Base-by-base conservation (phyloP, 2,888 invertebrate genomes). In the Spatulosminthurus flaviceps region DNA sequence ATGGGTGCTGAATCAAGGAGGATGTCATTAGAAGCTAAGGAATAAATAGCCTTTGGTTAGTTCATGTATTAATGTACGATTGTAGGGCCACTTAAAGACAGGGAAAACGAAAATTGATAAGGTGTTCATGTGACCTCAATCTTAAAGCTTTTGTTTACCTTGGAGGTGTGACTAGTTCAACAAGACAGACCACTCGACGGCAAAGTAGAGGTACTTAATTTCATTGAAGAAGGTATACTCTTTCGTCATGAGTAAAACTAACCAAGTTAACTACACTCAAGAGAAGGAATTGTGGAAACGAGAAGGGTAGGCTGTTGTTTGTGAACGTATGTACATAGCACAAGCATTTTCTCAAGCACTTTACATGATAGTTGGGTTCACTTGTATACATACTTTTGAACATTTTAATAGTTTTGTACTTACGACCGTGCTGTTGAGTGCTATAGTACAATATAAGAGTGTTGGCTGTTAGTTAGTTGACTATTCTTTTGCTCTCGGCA, bases 81-180 rank as follows among this genome's bases (percentile, higher is more conserved):
- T 22, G 13, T 21, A 5, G 41, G 42, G 22, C 42, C 24, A 21
- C 71, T 26, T 72, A 9, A 64, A 22, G 64, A 21, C 24, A 64
- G 64, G 24, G 64, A 24, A 64, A 64, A 24, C 22, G 64, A 64
- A 64, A 64, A 64, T n/a, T 64, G 24, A 24, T 22, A 24, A 64
- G n/a, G 64, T n/a, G 24, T 64, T 24, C 64, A 60, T 71, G 19
- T 79, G 79, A 79, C 79, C 79, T 79, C 79, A 79, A 79, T 79
- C 71, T 66, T 72, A 61, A 29, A 51, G 34, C 29, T 79, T 72
- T 77, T 67, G 77, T 61, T 77, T 79, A 66, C 79, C 79, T 79
- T 79, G 79, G 75, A 78, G 78, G 72, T 43, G 71, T 71, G 61
- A 75, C 75, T 75, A 34, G 78, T 79, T 61, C 70, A 70, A 76